These are phyloP conservation scores for Pentamera pediparva DNA, from an alignment of 53 echinoderm and acorn worm genomes.

Conservation along the genomic window DNA sequence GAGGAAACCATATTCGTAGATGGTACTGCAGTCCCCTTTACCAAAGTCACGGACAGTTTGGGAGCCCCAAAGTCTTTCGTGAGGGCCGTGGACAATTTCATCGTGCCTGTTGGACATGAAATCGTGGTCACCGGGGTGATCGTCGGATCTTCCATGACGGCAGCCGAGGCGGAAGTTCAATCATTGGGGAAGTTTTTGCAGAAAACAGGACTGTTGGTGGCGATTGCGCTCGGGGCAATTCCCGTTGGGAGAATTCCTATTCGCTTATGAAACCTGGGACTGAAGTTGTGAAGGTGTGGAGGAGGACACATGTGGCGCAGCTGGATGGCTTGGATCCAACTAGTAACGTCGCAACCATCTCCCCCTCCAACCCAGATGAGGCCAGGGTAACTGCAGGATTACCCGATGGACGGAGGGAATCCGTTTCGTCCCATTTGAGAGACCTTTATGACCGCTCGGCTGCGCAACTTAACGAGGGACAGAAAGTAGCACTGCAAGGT, in stretches of 20 bases:
- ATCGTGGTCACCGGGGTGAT: too few relatives aligned
- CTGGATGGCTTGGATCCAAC: too few relatives aligned
- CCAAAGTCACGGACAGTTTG: too few relatives aligned
- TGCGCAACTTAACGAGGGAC: background rate
- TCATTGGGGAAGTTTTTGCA: background rate
- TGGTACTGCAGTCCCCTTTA: too few relatives aligned
- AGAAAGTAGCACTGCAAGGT: background rate
- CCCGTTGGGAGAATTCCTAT: background rate
- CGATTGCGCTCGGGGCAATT: background rate
- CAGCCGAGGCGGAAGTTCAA: background rate
- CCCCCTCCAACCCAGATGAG: too few relatives aligned
- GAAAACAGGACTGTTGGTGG: background rate
- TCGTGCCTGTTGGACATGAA: too few relatives aligned
- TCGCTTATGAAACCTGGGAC: background rate
- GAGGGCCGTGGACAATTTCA: too few relatives aligned
- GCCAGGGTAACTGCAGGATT: background rate
- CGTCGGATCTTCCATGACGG: too few relatives aligned
- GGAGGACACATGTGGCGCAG: background rate
- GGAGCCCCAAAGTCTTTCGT: too few relatives aligned
- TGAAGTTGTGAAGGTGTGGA: background rate
- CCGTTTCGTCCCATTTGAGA: background rate
- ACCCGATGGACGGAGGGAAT: background rate
- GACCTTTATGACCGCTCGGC: constrained; percentile 16
- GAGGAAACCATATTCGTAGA: too few relatives aligned
- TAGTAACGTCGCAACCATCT: too few relatives aligned